Conservation (phyloP, 2,797 vertebrate genomes). For the Remorina albescens region DNA sequence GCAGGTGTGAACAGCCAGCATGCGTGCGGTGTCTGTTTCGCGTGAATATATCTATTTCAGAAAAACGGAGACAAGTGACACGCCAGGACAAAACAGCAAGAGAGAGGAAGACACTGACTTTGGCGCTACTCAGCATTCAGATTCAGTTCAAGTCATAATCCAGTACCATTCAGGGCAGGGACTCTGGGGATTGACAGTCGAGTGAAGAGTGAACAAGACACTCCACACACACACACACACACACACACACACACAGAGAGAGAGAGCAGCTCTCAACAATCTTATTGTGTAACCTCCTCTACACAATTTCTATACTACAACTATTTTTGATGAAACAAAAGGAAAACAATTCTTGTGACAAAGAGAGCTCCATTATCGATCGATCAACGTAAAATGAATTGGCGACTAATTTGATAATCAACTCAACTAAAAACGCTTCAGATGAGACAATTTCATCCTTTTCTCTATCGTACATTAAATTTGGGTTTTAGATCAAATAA, state of each 20-base stretch:
- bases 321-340: conserved; percentile 3
- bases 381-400: background rate
- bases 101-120: conserved; percentile 28
- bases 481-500: too few relatives aligned
- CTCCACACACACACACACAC: conserved; percentile 2
- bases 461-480: background rate
- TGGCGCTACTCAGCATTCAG: conserved; percentile 64
- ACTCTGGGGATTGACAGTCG: conserved; percentile 67
- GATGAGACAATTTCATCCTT: background rate
- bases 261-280: background rate
- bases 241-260: conserved; percentile 1
- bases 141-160: conserved; percentile 75
- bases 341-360: background rate
- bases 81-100: conserved; percentile 33
- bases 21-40: conserved; percentile 63
- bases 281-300: background rate
- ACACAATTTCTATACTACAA: background rate
- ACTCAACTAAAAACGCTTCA: background rate
- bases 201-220: conserved; percentile 59
- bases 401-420: too few relatives aligned
- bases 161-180: conserved; percentile 51
- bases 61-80: conserved; percentile 52
- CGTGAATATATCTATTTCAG: conserved; percentile 62
- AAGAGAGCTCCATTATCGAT: background rate
- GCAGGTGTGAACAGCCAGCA: conserved; percentile 66